Conservation (phyloP, 1,140 invertebrate species). For the Lethocerus indicus region DNA sequence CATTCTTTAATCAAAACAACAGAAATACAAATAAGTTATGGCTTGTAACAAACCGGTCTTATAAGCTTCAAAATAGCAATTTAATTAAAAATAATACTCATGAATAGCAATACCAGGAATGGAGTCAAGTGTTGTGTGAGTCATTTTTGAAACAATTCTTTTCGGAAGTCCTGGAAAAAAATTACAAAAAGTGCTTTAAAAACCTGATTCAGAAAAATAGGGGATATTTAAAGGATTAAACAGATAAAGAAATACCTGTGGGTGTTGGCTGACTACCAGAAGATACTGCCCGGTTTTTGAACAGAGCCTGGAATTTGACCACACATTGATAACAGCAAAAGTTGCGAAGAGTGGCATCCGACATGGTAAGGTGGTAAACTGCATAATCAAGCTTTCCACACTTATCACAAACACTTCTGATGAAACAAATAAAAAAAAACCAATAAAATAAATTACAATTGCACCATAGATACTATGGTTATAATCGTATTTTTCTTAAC, state of each 20-base stretch:
- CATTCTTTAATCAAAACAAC: no score
- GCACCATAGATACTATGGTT: background rate
- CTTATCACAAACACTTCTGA: slow-evolving; percentile 57
- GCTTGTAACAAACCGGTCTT: no score
- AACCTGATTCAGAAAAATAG: no score
- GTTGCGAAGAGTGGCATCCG: slow-evolving; percentile 74
- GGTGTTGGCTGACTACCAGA: background rate
- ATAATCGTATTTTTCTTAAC: background rate
- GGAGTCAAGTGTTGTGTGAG: no score
- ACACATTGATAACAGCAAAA: slow-evolving; percentile 82
- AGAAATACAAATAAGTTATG: no score
- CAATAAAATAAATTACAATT: background rate
- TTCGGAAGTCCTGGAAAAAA: no score
- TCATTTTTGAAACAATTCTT: no score
- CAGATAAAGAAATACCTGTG: background rate
- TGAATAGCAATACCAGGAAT: no score
- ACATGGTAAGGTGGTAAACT: slow-evolving; percentile 84
- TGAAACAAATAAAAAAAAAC: slow-evolving; percentile 11
- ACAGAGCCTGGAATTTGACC: slow-evolving; percentile 65
- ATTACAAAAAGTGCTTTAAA: no score
- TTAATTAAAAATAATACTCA: no score
- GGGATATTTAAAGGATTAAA: background rate
- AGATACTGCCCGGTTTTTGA: slow-evolving; percentile 36
- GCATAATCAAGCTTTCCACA: slow-evolving; percentile 58
- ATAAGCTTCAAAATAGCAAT: no score